A percentile compares a stretch with the other conserved stretches of the same genome.
These are phyloP conservation scores for Tenthredo amoena DNA, from an alignment of 2,888 invertebrate genomes.

Conservation along the genomic window DNA sequence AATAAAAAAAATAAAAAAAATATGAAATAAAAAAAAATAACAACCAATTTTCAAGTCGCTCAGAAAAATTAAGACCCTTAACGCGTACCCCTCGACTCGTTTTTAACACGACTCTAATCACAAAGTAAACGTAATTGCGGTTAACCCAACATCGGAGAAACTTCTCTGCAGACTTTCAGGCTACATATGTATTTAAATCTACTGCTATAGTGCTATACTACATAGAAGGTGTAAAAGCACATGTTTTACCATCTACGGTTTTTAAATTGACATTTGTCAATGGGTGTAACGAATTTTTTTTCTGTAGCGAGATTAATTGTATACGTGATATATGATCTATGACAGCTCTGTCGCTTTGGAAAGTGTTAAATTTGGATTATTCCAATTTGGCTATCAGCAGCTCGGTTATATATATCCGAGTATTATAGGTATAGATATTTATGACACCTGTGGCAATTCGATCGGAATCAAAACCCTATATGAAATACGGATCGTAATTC, in stretches of 20 bases:
- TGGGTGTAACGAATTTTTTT: neutral
- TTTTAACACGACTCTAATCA: conserved; percentile 44
- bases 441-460: neutral
- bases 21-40: neutral
- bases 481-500: neutral
- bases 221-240: neutral
- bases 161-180: neutral
- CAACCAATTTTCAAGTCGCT: conserved; percentile 35
- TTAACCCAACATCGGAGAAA: neutral
- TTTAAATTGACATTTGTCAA: conserved; percentile 2
- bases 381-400: conserved; percentile 14
- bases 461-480: conserved; percentile 14
- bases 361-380: conserved; percentile 29
- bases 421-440: neutral
- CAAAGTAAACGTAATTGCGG: conserved; percentile 40
- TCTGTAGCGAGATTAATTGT: neutral
- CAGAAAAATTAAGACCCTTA: conserved; percentile 39
- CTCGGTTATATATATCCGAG: neutral
- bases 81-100: conserved; percentile 25
- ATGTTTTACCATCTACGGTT: neutral
- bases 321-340: neutral
- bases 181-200: neutral
- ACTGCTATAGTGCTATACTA: neutral
- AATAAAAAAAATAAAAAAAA: too few relatives aligned
- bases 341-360: neutral